Evolutionary conservation across 2,888 invertebrate genomes (phyloP).

Genomic region (Acleris emargana): DNA sequence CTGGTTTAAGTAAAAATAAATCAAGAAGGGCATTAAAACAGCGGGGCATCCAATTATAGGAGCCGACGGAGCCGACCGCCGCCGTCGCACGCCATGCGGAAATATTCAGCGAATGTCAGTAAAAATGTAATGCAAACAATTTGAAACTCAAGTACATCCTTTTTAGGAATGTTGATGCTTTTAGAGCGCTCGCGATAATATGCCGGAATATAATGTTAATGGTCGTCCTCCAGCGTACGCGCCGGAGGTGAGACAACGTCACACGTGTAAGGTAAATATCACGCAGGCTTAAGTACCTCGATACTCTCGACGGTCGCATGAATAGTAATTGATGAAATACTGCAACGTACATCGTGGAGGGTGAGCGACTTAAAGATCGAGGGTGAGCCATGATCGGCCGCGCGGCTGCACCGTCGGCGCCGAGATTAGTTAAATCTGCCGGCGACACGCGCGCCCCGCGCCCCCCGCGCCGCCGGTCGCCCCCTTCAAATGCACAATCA

Average conservation of each 20-base stretch:
- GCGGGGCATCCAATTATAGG: no score
- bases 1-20: no score
- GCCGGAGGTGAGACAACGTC: constrained; percentile 1
- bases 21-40: no score
- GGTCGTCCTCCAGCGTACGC: neutral
- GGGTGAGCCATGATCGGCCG: no score
- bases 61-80: no score
- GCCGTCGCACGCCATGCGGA: no score
- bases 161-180: constrained; percentile 9
- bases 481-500: constrained; percentile 3
- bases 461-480: neutral
- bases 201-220: neutral
- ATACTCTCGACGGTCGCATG: no score
- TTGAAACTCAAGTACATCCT: constrained; percentile 5
- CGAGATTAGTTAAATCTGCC: constrained; percentile 40
- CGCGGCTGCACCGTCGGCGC: neutral
- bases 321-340: no score
- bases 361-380: no score
- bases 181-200: constrained; percentile 17
- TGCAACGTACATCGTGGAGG: no score
- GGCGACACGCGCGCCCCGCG: constrained; percentile 22
- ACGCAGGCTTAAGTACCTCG: neutral
- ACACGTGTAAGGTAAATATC: constrained; percentile 2
- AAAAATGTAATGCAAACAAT: constrained; percentile 4
- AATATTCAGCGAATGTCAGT: constrained; percentile 2